Evolutionary conservation across 1,140 invertebrate species (phyloP).

Genomic region (Pomacea maculata): DNA sequence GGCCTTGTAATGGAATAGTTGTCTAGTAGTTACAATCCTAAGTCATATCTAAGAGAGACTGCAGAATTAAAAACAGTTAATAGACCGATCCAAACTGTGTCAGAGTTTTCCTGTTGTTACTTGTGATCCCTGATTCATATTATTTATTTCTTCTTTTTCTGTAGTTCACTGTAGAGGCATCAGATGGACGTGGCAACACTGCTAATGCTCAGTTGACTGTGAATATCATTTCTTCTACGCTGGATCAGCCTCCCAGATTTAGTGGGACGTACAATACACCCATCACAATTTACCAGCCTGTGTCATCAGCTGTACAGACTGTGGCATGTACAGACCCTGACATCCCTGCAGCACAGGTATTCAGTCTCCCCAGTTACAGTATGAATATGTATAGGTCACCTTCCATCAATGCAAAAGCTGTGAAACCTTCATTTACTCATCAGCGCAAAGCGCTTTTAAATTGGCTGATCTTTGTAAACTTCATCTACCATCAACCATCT

Average conservation of each 20-base stretch:
- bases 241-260: conserved; percentile 13
- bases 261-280: neutral
- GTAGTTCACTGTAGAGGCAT: conserved; percentile 22
- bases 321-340: conserved; percentile 21
- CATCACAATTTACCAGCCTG: conserved; percentile 11
- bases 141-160: conserved; percentile 4
- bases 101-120: neutral
- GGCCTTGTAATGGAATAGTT: too few species aligned
- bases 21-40: too few species aligned
- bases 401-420: too few species aligned
- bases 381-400: too few species aligned
- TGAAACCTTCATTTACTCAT: too few species aligned
- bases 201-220: conserved; percentile 7
- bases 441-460: too few species aligned
- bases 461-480: too few species aligned
- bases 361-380: too few species aligned
- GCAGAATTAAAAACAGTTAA: neutral
- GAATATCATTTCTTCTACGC: neutral
- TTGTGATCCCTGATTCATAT: neutral
- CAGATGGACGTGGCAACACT: conserved; percentile 5
- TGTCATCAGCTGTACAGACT: neutral
- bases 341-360: neutral
- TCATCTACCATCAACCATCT: too few species aligned
- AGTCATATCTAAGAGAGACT: neutral
- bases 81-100: neutral